These are phyloP conservation scores for Popillia japonica DNA, from an alignment of 1,140 invertebrate species.

Conservation along the genomic window DNA sequence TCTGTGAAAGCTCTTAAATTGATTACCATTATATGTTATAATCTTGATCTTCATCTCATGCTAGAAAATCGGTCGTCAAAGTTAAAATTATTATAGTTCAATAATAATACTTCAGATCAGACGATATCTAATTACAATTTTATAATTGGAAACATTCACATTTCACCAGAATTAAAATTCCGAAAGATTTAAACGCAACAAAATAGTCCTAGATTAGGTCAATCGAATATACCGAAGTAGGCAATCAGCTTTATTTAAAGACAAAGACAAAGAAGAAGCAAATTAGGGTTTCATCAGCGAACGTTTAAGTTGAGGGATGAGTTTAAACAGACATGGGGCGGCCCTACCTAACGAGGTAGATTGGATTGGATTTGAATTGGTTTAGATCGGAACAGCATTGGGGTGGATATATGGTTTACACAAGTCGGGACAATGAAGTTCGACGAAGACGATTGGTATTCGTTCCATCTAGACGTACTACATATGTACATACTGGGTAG, in stretches of 20 bases:
- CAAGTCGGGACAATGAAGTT: conserved; percentile 9
- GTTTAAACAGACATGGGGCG: conserved; percentile 57
- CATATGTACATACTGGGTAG: no score
- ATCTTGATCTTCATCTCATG: no score
- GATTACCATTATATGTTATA: no score
- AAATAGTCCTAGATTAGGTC: conserved; percentile 25
- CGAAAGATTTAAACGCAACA: conserved; percentile 12
- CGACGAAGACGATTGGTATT: background rate
- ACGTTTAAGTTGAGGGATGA: conserved; percentile 56
- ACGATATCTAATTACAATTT: no score
- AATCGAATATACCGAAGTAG: conserved; percentile 28
- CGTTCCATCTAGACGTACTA: background rate
- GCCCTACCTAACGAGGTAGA: conserved; percentile 56
- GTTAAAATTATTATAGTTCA: no score
- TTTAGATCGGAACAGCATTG: conserved; percentile 58
- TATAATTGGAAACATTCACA: no score
- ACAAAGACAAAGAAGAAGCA: conserved; percentile 56
- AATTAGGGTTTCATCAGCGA: conserved; percentile 58
- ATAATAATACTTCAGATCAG: no score
- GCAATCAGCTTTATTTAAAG: conserved; percentile 57
- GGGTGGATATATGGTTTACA: conserved; percentile 53
- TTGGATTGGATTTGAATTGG: conserved; percentile 59
- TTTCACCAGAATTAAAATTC: background rate
- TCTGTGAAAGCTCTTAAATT: no score
- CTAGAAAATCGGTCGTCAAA: no score